These are phyloP conservation scores for Amblyopsis hoosieri DNA, from an alignment of 2,797 vertebrate genomes.

Conservation along the genomic window DNA sequence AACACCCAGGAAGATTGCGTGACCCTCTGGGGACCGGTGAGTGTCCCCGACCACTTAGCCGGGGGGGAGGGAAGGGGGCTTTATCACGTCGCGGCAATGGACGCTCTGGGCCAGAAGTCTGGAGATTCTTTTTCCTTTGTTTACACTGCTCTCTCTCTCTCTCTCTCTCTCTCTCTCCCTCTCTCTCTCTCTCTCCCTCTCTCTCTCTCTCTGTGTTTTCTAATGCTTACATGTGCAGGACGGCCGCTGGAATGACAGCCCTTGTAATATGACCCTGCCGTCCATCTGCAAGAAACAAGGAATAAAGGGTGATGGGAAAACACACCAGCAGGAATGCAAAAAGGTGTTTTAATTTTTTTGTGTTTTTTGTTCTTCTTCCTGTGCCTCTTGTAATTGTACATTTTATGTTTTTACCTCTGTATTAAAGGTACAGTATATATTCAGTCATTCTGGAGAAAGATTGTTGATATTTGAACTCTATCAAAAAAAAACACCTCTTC, in stretches of 20 bases:
- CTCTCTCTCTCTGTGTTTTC: constrained; percentile 44
- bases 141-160: constrained; percentile 41
- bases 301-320: constrained; percentile 81
- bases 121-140: constrained; percentile 23
- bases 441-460: no score
- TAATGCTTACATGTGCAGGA: constrained; percentile 76
- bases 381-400: not conserved
- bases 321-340: constrained; percentile 88
- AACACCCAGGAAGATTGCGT: constrained; percentile 94
- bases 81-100: constrained; percentile 11
- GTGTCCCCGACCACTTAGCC: constrained; percentile 46
- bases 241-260: constrained; percentile 95
- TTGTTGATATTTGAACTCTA: no score
- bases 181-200: no score
- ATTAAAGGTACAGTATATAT: no score
- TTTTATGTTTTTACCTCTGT: no score
- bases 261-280: constrained; percentile 91
- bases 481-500: no score
- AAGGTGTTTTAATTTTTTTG: constrained; percentile 72
- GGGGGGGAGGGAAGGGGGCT: not conserved
- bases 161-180: not conserved
- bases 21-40: constrained; percentile 94
- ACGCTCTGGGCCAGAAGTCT: constrained; percentile 16
- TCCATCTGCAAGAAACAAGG: constrained; percentile 95
- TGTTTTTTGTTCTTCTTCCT: not conserved